Evolutionary conservation across 2,113 vertebrate species (phyloP).

Genomic region (Jacana jacana): DNA sequence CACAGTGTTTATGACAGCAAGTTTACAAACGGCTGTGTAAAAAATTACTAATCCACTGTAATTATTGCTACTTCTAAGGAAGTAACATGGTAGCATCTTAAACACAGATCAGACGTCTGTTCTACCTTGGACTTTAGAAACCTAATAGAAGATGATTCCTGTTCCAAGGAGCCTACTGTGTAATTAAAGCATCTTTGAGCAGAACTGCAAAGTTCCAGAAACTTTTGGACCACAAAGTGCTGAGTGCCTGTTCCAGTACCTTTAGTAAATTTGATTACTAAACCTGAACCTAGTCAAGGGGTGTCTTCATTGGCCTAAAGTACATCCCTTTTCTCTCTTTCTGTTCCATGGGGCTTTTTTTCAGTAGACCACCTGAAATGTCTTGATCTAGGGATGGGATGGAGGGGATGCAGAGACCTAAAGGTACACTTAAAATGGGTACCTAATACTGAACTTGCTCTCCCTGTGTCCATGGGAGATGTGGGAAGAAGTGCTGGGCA

Average conservation of each 20-base stretch:
- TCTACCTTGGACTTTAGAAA: neutral
- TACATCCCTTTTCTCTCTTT: neutral
- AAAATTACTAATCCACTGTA: neutral
- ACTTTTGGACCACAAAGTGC: neutral
- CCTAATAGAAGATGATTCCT: neutral
- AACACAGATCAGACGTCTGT: neutral
- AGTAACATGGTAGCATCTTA: neutral
- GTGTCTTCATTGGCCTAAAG: neutral
- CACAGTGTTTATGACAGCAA: neutral
- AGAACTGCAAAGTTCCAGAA: neutral
- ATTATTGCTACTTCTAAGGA: neutral
- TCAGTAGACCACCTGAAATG: neutral
- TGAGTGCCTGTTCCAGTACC: neutral
- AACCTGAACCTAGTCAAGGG: neutral
- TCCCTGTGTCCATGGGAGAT: neutral
- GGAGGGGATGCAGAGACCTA: neutral
- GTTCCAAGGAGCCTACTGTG: neutral
- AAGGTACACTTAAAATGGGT: neutral
- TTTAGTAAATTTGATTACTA: neutral
- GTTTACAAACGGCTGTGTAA: neutral
- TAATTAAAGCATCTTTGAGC: neutral
- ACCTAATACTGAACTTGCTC: neutral
- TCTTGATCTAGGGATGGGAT: neutral
- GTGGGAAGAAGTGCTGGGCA: neutral
- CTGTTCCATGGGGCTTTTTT: neutral